Evolutionary conservation across 1,140 invertebrate species (phyloP).

Genomic region (Zaprionus lachaisei): DNA sequence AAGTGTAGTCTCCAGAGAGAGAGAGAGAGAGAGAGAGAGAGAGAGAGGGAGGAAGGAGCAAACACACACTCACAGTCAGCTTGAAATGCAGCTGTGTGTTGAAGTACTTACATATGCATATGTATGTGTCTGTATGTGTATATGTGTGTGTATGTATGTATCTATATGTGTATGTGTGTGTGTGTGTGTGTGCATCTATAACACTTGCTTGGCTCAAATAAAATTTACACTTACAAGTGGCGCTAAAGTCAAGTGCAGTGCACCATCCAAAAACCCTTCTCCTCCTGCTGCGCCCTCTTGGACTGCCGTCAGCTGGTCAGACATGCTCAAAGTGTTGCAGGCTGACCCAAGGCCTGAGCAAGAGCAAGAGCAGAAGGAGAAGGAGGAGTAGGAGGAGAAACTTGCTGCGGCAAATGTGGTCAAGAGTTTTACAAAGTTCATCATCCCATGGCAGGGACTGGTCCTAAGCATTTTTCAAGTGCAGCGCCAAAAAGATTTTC

Average conservation of each 20-base stretch:
- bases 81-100: slow-evolving; percentile 12
- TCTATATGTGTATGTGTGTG: neutral
- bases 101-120: neutral
- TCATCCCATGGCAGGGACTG: slow-evolving; percentile 59
- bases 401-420: slow-evolving; percentile 74
- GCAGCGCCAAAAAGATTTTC: slow-evolving; percentile 79
- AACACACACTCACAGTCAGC: neutral
- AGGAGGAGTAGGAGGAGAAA: neutral
- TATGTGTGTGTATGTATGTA: slow-evolving; percentile 13
- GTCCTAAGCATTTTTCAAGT: slow-evolving; percentile 78
- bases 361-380: neutral
- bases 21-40: neutral
- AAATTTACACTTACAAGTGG: slow-evolving; percentile 82
- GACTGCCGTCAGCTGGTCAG: slow-evolving; percentile 70
- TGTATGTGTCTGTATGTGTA: slow-evolving; percentile 26
- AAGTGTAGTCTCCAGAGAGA: slow-evolving; percentile 2
- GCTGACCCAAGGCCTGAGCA: slow-evolving; percentile 30
- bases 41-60: neutral
- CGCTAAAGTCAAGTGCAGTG: slow-evolving; percentile 77
- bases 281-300: no score
- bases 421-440: slow-evolving; percentile 80
- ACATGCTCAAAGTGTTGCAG: slow-evolving; percentile 66
- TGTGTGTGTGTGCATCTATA: slow-evolving; percentile 36
- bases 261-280: neutral
- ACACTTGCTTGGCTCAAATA: slow-evolving; percentile 72